A percentile compares a stretch with the other conserved stretches of the same genome.
These are phyloP conservation scores for Abramis brama DNA, from an alignment of 2,113 vertebrate species.

Conservation along the genomic window DNA sequence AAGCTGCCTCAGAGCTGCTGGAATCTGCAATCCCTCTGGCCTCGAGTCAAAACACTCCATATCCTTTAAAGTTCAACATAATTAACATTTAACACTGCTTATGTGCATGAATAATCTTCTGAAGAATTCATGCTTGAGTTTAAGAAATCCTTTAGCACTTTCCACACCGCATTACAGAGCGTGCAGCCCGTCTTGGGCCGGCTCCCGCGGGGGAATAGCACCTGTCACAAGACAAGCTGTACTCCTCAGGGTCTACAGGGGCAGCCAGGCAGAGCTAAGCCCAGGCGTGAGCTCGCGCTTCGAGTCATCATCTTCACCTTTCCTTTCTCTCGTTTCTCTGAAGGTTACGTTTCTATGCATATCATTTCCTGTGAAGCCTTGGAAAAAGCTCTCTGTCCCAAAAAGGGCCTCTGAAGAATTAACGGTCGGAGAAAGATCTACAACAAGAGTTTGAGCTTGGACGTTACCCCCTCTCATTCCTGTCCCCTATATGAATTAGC, in stretches of 20 bases:
- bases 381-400: neutral
- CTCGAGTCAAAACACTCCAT: neutral
- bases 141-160: conserved; percentile 1
- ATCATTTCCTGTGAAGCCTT: neutral
- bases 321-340: neutral
- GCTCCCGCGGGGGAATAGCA: neutral
- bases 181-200: neutral
- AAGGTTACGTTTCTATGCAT: conserved; percentile 12
- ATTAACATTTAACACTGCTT: conserved; percentile 23
- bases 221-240: conserved; percentile 11
- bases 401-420: conserved; percentile 32
- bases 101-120: conserved; percentile 6
- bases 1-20: conserved; percentile 1
- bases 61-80: conserved; percentile 12
- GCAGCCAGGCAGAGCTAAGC: conserved; percentile 2
- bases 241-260: conserved; percentile 1
- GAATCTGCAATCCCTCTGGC: neutral
- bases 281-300: neutral
- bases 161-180: neutral
- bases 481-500: conserved; percentile 49
- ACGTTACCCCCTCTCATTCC: neutral
- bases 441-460: conserved; percentile 18
- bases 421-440: conserved; percentile 24
- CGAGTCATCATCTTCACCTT: conserved; percentile 1
- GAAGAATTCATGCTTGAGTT: neutral